A percentile compares a stretch with the other conserved stretches of the same genome.
phyloP scores from a whole-genome alignment of 2,797 vertebrate genomes.

The Propithecus deckenii region DNA sequence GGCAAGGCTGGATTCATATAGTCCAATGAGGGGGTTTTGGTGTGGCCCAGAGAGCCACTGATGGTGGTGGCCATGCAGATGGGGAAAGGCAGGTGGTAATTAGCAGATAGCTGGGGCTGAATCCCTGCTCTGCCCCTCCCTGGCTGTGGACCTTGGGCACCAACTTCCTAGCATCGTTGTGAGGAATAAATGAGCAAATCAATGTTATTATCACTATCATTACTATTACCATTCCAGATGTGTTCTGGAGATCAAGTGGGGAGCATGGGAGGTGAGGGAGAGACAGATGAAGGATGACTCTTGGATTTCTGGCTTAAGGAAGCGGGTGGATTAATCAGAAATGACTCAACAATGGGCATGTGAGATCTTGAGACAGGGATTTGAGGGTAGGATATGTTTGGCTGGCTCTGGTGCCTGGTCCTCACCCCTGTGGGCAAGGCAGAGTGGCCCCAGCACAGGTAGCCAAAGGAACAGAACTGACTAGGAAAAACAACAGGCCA shows the following conservation, averaged over 20 bases:
- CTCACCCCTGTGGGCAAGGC: neutral
- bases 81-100: neutral
- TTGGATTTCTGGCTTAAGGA: neutral
- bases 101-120: neutral
- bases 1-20: neutral
- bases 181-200: neutral
- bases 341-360: constrained; percentile 3
- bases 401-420: neutral
- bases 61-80: neutral
- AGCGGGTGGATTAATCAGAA: neutral
- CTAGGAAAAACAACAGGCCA: neutral
- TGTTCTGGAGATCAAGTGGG: neutral
- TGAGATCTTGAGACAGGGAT: neutral
- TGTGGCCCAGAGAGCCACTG: neutral
- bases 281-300: neutral
- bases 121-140: neutral
- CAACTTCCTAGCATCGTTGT: neutral
- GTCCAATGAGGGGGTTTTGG: neutral
- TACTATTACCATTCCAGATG: neutral
- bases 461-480: neutral
- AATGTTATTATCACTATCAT: neutral
- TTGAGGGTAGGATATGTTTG: neutral
- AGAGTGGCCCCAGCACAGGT: neutral
- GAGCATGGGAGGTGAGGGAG: neutral
- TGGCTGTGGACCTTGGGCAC: neutral